Evolutionary conservation across 2,888 invertebrate species (phyloP).

Genomic region (Pemphredon lugubris): DNA sequence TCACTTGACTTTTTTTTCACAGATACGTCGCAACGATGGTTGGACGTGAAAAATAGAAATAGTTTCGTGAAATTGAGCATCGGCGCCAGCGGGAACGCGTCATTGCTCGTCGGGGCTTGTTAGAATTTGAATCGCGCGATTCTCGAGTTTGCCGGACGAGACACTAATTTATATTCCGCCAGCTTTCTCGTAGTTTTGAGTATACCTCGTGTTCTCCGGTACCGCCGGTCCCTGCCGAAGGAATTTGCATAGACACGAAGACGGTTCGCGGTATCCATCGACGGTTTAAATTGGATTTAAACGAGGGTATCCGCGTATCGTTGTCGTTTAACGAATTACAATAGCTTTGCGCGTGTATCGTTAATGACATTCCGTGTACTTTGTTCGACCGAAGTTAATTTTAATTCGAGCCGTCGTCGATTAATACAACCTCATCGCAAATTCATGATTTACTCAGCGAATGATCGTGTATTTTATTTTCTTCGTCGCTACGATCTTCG

Average conservation of each 20-base stretch:
- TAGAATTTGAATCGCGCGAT: neutral
- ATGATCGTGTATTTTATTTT: too few species aligned
- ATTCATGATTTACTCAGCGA: too few species aligned
- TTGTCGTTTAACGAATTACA: neutral
- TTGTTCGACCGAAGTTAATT: neutral
- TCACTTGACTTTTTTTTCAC: too few species aligned
- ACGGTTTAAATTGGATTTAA: conserved; percentile 12
- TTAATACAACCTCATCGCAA: too few species aligned
- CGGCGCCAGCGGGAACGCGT: neutral
- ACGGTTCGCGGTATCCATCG: too few species aligned
- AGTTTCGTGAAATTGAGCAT: neutral
- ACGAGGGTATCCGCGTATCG: neutral
- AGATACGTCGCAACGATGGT: too few species aligned
- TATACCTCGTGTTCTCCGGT: neutral
- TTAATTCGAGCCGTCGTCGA: too few species aligned
- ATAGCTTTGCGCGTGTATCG: neutral
- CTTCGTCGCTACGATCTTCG: too few species aligned
- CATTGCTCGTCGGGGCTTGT: neutral
- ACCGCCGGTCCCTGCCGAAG: neutral
- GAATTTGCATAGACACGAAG: neutral
- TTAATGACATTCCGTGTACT: neutral
- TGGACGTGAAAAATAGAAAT: too few species aligned
- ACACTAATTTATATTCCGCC: conserved; percentile 29
- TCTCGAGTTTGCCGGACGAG: too few species aligned
- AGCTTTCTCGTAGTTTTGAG: conserved; percentile 8